Percentiles rank a stretch among this genome's conserved stretches.
These are phyloP conservation scores for Agrochola lota DNA, from an alignment of 2,888 invertebrate species.

Conservation along the genomic window DNA sequence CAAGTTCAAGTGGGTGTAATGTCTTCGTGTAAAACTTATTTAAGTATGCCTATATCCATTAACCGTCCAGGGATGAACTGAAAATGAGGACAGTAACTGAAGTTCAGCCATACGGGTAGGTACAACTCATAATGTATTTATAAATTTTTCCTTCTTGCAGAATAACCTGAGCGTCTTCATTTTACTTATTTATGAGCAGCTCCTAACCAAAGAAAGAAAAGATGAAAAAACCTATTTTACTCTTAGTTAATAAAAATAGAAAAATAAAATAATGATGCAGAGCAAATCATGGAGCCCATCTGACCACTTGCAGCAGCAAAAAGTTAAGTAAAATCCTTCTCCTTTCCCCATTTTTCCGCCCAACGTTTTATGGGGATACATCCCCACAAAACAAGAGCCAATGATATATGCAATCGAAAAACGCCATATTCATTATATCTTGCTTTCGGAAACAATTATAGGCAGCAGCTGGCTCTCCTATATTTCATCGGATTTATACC, in stretches of 20 bases:
- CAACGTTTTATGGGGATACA: too few species aligned
- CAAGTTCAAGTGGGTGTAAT: neutral
- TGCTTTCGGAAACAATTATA: conserved; percentile 76
- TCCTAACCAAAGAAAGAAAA: neutral
- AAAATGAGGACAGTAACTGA: neutral
- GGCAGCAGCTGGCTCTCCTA: conserved; percentile 66
- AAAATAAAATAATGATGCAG: neutral
- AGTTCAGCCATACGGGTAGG: neutral
- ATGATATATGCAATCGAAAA: conserved; percentile 62
- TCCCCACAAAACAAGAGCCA: conserved; percentile 32
- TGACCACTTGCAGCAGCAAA: neutral
- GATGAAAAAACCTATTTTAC: neutral
- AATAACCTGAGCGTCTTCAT: neutral
- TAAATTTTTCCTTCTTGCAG: neutral
- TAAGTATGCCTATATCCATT: neutral
- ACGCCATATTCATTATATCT: conserved; percentile 69
- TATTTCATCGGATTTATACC: conserved; percentile 71
- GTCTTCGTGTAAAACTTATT: neutral
- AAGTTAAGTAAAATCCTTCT: neutral
- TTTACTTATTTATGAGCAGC: neutral
- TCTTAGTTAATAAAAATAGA: neutral
- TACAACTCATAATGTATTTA: neutral
- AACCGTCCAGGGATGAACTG: neutral
- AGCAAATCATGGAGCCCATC: neutral
- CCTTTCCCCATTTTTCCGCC: neutral